These are phyloP conservation scores for Nematopogon swammerdamellus DNA, from an alignment of 2,888 invertebrate species.

Conservation along the genomic window DNA sequence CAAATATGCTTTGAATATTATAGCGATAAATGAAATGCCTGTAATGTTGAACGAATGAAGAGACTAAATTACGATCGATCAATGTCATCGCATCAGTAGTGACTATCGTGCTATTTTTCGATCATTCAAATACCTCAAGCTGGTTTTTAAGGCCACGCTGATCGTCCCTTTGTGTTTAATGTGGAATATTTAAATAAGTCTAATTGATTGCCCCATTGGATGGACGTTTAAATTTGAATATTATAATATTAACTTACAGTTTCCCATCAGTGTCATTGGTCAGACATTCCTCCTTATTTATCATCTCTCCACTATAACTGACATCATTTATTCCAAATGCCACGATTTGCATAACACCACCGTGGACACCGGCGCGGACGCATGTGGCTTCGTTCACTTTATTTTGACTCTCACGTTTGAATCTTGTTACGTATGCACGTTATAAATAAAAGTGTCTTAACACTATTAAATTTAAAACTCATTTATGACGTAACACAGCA, in stretches of 20 bases:
- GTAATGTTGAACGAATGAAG: too few relatives aligned
- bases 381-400: not conserved
- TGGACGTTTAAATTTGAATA: too few relatives aligned
- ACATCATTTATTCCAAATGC: not conserved
- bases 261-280: conserved; percentile 36
- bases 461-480: not conserved
- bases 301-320: not conserved
- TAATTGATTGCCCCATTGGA: too few relatives aligned
- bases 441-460: not conserved
- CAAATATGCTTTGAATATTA: too few relatives aligned
- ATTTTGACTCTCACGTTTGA: not conserved
- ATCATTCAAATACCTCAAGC: too few relatives aligned
- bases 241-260: conserved; percentile 29
- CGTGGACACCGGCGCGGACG: not conserved
- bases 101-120: too few relatives aligned
- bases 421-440: not conserved
- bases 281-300: not conserved
- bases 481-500: not conserved
- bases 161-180: too few relatives aligned
- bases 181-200: too few relatives aligned
- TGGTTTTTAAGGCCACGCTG: too few relatives aligned
- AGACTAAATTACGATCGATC: too few relatives aligned
- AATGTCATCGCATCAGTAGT: too few relatives aligned
- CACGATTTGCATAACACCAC: not conserved
- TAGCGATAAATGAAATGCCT: too few relatives aligned